These are phyloP conservation scores for Borostomias antarcticus DNA, from an alignment of 2,797 vertebrate genomes.

Conservation along the genomic window DNA sequence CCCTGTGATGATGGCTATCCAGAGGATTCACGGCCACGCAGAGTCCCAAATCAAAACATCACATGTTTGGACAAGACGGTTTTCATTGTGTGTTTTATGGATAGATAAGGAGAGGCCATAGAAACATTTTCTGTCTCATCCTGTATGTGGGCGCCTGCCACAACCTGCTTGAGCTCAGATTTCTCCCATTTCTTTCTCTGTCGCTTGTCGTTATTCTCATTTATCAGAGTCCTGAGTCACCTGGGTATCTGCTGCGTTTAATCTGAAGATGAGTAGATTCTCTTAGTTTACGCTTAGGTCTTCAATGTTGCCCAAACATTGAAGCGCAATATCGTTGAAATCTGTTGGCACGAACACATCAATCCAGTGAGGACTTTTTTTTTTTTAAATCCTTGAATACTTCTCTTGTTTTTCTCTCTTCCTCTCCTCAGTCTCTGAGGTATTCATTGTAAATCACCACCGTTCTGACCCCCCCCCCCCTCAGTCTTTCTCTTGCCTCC, in stretches of 20 bases:
- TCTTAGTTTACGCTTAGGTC: not conserved
- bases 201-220: slow-evolving; percentile 36
- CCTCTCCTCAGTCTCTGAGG: slow-evolving; percentile 44
- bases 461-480: slow-evolving; percentile 58
- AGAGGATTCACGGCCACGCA: too few species aligned
- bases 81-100: slow-evolving; percentile 49
- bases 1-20: not conserved
- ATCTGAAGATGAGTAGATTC: slow-evolving; percentile 33
- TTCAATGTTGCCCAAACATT: not conserved
- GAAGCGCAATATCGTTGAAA: not conserved
- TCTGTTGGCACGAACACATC: too few species aligned
- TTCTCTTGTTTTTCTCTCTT: not conserved
- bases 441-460: slow-evolving; percentile 76
- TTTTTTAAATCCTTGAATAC: too few species aligned
- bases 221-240: slow-evolving; percentile 54
- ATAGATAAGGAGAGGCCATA: slow-evolving; percentile 53
- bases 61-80: slow-evolving; percentile 53
- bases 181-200: not conserved
- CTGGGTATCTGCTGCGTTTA: slow-evolving; percentile 37
- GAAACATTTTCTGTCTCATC: slow-evolving; percentile 57
- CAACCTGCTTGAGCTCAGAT: slow-evolving; percentile 57
- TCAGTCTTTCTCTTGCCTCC: slow-evolving; percentile 30
- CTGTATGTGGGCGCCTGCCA: slow-evolving; percentile 58
- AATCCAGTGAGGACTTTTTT: too few species aligned
- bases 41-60: slow-evolving; percentile 36